Percentiles rank a stretch among this genome's conserved stretches.
Conservation (phyloP, 2,888 invertebrate genomes). For the Brenthis daphne region DNA sequence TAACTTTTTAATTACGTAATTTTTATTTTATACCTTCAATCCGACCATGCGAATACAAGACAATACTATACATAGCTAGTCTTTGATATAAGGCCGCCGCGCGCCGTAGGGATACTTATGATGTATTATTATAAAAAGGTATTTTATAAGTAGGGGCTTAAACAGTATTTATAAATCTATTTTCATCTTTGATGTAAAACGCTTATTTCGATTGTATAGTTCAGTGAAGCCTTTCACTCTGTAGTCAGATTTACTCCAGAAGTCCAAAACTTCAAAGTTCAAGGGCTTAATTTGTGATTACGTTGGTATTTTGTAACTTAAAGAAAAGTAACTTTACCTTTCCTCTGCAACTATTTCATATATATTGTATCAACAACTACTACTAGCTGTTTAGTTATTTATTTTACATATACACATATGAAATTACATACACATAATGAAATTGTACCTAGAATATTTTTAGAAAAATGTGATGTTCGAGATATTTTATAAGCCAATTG, state of each 20-base stretch:
- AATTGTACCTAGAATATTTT: too few relatives aligned
- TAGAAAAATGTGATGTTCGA: too few relatives aligned
- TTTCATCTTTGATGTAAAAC: conserved; percentile 12
- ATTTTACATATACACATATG: too few relatives aligned
- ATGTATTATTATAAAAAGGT: too few relatives aligned
- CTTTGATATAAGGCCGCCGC: too few relatives aligned
- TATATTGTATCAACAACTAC: background rate
- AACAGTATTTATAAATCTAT: conserved; percentile 17
- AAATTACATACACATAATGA: too few relatives aligned
- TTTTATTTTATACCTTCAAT: background rate
- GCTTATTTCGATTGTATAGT: conserved; percentile 20
- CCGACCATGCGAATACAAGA: too few relatives aligned
- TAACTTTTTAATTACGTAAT: background rate
- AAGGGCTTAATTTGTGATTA: conserved; percentile 6
- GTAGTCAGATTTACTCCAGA: conserved; percentile 24
- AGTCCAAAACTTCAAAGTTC: conserved; percentile 22
- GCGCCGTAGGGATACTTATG: too few relatives aligned
- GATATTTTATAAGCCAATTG: too few relatives aligned
- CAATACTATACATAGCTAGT: background rate
- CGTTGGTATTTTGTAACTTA: conserved; percentile 10
- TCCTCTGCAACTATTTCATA: background rate
- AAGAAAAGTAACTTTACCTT: background rate
- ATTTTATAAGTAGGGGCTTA: background rate
- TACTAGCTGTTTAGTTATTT: background rate
- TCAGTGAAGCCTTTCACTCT: conserved; percentile 19